Base-by-base conservation (phyloP, 2,888 invertebrate genomes). In the Amiota communis region DNA sequence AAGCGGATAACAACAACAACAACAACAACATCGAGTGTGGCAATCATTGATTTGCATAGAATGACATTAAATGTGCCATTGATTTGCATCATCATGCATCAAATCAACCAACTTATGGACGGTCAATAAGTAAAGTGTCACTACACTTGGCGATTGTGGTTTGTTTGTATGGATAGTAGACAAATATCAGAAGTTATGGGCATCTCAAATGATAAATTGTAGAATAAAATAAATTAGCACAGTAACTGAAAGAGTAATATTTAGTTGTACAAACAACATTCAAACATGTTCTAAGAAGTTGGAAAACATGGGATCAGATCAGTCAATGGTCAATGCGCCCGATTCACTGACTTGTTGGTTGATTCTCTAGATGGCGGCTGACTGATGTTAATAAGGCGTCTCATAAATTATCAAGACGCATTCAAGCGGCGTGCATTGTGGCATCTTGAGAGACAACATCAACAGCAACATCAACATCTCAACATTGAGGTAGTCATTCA, bases 371-470 rank as follows among this genome's bases (percentile, higher is more conserved):
- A 64, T 73, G 75, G 71, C 69, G 75, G 75, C 77, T 81, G 83
- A 84, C 81, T 86, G 85, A 86, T 85, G 85, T 86, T 85, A 85
- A 85, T 85, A 85, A 85, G 85, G 85, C 85, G 85, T 84, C 85
- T 85, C 85, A 85, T 85, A 85, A 85, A 85, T 85, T 85, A 85
- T 85, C 86, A 83, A 36, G 79, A 80, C 81, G 80, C 72, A 72
- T 82, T 81, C 81, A 69, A n/a, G 72, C 48, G 57, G 59, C 53
- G 48, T 59, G 67, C 72, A 72, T 57, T 72, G 51, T 65, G 61
- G 61, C 59, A 59, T 59, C 17, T 20, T 17, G 65, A 65, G 57
- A 75, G 76, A 63, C 56, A 73, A 68, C 53, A 74, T 47, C 23
- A 23, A 23, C 23, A 64, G 67, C 23, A 23, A 23, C 23, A 23